Percentiles rank a stretch among this genome's conserved stretches.
Evolutionary conservation across 2,797 vertebrate species (phyloP).

Genomic region (Limosa lapponica): DNA sequence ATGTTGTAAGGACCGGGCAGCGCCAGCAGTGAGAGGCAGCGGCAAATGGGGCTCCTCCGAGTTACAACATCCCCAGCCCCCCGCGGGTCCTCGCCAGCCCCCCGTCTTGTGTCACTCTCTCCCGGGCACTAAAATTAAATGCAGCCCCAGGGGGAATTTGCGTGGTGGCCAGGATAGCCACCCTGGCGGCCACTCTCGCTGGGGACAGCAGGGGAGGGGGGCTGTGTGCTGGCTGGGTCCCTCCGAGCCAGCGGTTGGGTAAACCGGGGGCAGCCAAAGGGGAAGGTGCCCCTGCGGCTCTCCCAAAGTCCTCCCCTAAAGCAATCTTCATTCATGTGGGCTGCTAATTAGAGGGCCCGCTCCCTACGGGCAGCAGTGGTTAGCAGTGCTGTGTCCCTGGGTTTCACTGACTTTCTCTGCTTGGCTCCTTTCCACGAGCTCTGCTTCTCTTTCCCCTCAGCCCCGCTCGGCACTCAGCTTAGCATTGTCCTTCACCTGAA

Average conservation of each 20-base stretch:
- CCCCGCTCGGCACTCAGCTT: not conserved
- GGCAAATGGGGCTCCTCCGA: not conserved
- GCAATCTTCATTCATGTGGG: not conserved
- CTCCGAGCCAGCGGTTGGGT: not conserved
- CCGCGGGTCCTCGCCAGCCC: not conserved
- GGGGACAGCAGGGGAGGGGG: not conserved
- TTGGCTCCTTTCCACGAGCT: not conserved
- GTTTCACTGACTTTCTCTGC: not conserved
- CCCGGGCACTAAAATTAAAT: not conserved
- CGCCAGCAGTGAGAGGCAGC: slow-evolving; percentile 40
- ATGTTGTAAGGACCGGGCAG: not conserved
- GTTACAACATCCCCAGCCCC: not conserved
- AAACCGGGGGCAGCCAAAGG: not conserved
- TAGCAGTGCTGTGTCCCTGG: not conserved
- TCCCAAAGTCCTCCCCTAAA: not conserved
- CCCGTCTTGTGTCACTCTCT: not conserved
- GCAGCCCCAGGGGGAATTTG: not conserved
- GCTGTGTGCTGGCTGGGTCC: not conserved
- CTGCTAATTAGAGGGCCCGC: not conserved
- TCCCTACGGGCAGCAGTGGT: not conserved
- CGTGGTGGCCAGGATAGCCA: fast-evolving
- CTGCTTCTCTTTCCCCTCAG: not conserved
- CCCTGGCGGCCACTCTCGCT: fast-evolving
- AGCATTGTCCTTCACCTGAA: slow-evolving; percentile 3
- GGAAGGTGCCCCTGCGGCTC: not conserved